phyloP scores from a whole-genome alignment of 2,113 vertebrate species.

The Clupea harengus region DNA sequence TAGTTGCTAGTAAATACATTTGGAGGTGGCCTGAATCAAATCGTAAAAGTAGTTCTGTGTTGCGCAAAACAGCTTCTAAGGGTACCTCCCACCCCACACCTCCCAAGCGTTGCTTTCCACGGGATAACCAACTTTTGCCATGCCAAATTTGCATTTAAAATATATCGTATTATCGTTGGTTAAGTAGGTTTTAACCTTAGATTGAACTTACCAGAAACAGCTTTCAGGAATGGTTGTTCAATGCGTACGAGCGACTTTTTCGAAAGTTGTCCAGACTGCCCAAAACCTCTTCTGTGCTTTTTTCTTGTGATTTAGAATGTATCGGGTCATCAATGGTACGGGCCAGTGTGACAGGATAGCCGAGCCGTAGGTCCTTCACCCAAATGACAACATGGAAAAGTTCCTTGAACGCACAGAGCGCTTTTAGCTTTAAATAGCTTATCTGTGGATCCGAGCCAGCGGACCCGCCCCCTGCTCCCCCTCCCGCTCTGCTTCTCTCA shows the following conservation, averaged over 20 bases:
- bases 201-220: background rate
- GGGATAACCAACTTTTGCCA: background rate
- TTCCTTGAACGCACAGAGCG: conserved; percentile 5
- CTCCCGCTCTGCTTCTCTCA: conserved; percentile 15
- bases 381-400: conserved; percentile 14
- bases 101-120: background rate
- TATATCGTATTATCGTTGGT: background rate
- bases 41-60: background rate
- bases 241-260: background rate
- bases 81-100: background rate
- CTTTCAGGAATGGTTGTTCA: background rate
- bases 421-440: conserved; percentile 46
- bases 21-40: background rate
- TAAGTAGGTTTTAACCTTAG: background rate
- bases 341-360: background rate
- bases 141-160: background rate
- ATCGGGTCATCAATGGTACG: background rate
- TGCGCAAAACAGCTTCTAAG: background rate
- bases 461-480: conserved; percentile 26
- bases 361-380: conserved; percentile 8
- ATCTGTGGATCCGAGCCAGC: conserved; percentile 15
- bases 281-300: background rate
- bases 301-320: background rate
- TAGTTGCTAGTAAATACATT: background rate
- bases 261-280: background rate